Conservation (phyloP, 1,140 invertebrate genomes). For the Luehdorfia chinensis region DNA sequence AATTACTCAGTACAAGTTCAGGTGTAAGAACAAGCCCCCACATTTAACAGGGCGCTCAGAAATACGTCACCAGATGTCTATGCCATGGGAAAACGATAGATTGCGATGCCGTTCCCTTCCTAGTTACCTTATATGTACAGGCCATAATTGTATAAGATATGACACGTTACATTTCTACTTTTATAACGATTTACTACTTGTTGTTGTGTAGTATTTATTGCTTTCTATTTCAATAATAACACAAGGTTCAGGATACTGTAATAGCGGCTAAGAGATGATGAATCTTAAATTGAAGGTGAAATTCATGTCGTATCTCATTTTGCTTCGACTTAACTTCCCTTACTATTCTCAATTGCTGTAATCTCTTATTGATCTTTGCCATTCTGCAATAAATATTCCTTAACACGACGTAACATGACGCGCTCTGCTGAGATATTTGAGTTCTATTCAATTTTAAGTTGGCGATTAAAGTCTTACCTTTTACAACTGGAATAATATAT, state of each 20-base stretch:
- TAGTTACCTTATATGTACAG: conserved; percentile 56
- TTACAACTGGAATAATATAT: conserved; percentile 17
- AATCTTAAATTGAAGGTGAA: conserved; percentile 16
- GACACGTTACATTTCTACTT: conserved; percentile 8
- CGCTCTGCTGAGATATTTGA: conserved; percentile 10
- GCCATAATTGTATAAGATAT: conserved; percentile 25
- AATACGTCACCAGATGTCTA: conserved; percentile 50
- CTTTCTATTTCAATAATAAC: conserved; percentile 7
- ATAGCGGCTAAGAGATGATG: conserved; percentile 4
- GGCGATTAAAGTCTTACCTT: conserved; percentile 17
- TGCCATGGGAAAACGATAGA: conserved; percentile 59
- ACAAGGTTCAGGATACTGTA: not conserved
- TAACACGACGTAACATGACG: conserved; percentile 14
- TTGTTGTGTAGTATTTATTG: conserved; percentile 3
- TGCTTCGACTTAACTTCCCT: conserved; percentile 2
- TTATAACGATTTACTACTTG: conserved; percentile 11
- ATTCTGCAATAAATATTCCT: conserved; percentile 16
- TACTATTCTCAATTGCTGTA: conserved; percentile 3
- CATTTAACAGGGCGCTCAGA: conserved; percentile 40
- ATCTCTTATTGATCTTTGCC: conserved; percentile 17
- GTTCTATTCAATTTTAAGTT: conserved; percentile 17
- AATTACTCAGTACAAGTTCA: too few species aligned
- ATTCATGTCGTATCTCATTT: conserved; percentile 15
- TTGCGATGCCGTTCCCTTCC: conserved; percentile 40
- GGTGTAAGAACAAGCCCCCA: conserved; percentile 48